Conservation (phyloP, 64 coral and sea anemone species). For the Montipora efflorescens region DNA sequence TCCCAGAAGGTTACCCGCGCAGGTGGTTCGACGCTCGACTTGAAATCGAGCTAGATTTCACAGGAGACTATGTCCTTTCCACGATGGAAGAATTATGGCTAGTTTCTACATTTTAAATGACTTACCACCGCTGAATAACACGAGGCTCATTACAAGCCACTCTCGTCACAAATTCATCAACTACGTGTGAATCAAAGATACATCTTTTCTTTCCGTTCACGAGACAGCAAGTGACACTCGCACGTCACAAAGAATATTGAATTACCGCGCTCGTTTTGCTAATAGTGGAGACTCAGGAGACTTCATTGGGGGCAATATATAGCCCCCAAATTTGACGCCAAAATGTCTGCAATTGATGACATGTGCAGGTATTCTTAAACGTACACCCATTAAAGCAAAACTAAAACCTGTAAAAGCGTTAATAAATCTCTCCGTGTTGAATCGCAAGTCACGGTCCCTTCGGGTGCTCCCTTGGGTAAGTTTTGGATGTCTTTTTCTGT, state of each 20-base stretch:
- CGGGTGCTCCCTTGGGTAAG: too few relatives aligned
- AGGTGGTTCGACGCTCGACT: background rate
- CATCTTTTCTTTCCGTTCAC: background rate
- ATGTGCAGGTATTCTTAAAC: too few relatives aligned
- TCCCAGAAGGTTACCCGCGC: background rate
- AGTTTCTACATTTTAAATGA: background rate
- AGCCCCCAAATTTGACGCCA: too few relatives aligned
- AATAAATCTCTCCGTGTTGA: too few relatives aligned
- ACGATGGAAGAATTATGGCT: background rate
- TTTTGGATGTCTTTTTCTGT: too few relatives aligned
- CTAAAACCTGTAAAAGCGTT: too few relatives aligned
- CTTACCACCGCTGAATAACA: conserved; percentile 11
- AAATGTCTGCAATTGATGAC: too few relatives aligned
- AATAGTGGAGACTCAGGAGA: background rate
- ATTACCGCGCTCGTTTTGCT: background rate
- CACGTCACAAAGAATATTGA: conserved; percentile 10
- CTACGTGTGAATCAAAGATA: conserved; percentile 19
- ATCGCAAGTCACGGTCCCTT: too few relatives aligned
- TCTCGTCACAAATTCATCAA: background rate
- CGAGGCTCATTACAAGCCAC: conserved; percentile 10
- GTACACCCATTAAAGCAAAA: too few relatives aligned
- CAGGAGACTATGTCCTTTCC: background rate
- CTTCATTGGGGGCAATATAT: background rate
- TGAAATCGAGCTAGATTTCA: background rate
- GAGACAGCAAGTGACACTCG: background rate